These are phyloP conservation scores for Aphrophora alni DNA, from an alignment of 2,888 invertebrate species.

Conservation along the genomic window DNA sequence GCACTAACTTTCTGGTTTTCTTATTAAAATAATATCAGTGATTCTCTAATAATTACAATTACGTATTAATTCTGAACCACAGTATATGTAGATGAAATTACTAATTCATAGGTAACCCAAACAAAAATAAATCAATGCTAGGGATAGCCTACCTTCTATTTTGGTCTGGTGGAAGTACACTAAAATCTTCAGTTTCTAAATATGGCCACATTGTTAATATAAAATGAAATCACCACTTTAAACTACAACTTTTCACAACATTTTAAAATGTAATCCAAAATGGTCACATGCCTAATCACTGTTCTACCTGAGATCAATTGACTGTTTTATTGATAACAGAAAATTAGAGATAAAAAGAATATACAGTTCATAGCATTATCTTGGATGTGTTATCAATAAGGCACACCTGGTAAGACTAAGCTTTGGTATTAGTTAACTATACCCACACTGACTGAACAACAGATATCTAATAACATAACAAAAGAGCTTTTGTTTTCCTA, in stretches of 20 bases:
- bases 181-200: constrained; percentile 81
- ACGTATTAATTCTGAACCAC: too few relatives aligned
- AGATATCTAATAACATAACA: too few relatives aligned
- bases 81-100: too few relatives aligned
- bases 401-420: not conserved
- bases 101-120: too few relatives aligned
- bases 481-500: too few relatives aligned
- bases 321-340: not conserved
- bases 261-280: not conserved
- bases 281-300: not conserved
- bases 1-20: too few relatives aligned
- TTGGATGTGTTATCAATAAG: not conserved
- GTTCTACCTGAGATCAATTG: not conserved
- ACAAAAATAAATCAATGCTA: too few relatives aligned
- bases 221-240: not conserved
- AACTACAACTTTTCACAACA: not conserved
- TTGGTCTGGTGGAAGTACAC: constrained; percentile 82
- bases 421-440: too few relatives aligned
- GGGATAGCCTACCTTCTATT: constrained; percentile 77
- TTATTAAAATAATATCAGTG: too few relatives aligned
- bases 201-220: constrained; percentile 63
- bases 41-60: too few relatives aligned
- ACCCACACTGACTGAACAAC: too few relatives aligned
- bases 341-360: not conserved
- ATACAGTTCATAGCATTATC: not conserved